Base-by-base conservation (phyloP, 2,113 vertebrate species). In the Labeo rohita region DNA sequence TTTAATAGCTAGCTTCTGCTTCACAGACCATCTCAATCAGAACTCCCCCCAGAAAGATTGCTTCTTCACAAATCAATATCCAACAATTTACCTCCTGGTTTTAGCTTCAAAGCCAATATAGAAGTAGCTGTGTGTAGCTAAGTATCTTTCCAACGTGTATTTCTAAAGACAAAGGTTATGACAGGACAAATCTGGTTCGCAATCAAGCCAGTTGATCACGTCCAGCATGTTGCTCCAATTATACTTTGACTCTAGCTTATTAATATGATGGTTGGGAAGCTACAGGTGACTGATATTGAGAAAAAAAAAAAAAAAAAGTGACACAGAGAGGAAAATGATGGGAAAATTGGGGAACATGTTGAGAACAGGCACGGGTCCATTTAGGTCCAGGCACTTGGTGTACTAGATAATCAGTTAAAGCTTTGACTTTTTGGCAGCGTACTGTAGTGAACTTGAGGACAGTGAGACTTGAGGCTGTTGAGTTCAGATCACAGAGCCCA, bases 51-150 rank as follows among this genome's bases (percentile, higher is more conserved):
- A 34, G 54, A 52, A 28, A 80, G 78, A 65, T 80, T 49, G 13
- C 43, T 80, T 80, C 39, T 80, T 47, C 59, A 65, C 9, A 47
- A 63, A 84, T 87, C 82, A 76, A 84, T 87, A 56, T 23, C 16
- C 8, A 52, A 76, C 54, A 63, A 72, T 83, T 79, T 83, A 47
- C 80, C 47, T 8, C 52, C 72, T n/a, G 68, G 39, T 47, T 80
- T 80, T 72, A 61, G 49, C 63, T 50, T n/a, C 63, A 6, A 39
- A 56, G 45, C 50, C 36, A 77, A 36, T 12, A 78, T 5, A 8
- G 50, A 83, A 66, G 50, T 72, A 80, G 52, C 45, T 52, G 73
- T 8, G 2, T 23, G 13, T 49, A 54, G 34, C 16, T 21, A 21
- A 34, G 66, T 52, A 2, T 63, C 59, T 81, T 66, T 18, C 28